Conservation (phyloP, 2,113 vertebrate species). For the Hippocampus comes region DNA sequence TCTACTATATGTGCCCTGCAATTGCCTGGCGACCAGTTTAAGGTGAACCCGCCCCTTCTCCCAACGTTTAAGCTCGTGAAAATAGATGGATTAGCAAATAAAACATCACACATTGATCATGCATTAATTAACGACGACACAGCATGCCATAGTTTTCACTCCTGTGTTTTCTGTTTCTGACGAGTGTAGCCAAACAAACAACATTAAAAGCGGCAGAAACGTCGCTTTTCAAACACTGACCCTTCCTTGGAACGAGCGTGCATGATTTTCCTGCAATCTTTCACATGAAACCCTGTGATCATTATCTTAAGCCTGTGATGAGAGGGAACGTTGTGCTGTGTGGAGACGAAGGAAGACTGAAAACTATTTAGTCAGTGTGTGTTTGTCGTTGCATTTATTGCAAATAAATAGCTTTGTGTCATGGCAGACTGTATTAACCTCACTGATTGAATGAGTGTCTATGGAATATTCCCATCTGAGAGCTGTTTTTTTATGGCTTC, state of each 20-base stretch:
- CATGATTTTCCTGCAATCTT: not conserved
- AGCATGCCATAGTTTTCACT: too few species aligned
- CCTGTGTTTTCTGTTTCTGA: too few species aligned
- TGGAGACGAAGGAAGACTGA: not conserved
- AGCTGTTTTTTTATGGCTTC: conserved; percentile 6
- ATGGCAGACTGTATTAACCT: conserved; percentile 10
- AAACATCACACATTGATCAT: too few species aligned
- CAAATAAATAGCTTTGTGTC: conserved; percentile 13
- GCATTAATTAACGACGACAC: too few species aligned
- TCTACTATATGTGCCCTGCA: too few species aligned
- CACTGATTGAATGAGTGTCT: conserved; percentile 26
- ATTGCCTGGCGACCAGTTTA: too few species aligned
- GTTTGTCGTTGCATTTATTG: not conserved
- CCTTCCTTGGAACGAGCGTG: not conserved
- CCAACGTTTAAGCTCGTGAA: too few species aligned
- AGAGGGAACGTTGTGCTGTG: not conserved
- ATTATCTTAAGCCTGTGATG: not conserved
- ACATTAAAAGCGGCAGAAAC: too few species aligned
- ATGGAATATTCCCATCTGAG: conserved; percentile 27
- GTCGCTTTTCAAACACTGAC: too few species aligned
- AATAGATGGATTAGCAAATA: too few species aligned
- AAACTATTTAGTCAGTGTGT: not conserved
- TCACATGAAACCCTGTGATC: not conserved
- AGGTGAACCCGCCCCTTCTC: too few species aligned
- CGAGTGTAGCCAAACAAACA: too few species aligned